Base-by-base conservation (phyloP, 2,797 vertebrate genomes). In the Lepus townsendii region DNA sequence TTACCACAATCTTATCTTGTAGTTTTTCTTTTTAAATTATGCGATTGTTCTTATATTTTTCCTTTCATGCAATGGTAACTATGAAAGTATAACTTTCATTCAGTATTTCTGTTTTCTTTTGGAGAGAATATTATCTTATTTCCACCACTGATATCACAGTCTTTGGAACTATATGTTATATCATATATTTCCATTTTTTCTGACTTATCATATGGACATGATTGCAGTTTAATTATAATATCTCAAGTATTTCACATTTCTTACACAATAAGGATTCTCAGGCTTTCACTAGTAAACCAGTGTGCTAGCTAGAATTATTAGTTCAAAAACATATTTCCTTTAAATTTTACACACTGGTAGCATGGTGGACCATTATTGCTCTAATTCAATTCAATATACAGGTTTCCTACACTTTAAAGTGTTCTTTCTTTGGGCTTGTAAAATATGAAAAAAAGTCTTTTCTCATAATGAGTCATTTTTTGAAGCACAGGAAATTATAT, bases 371-470 rank as follows among this genome's bases (percentile, higher is more conserved):
- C 6, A 52, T 89, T 79, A 50, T 82, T 63, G 24, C 50, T 91
- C 50, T 32, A 82, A 78, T 77, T 84, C 54, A 78, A 24, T 65
- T 83, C 27, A 90, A 10, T 83, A 50, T 27, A 4, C 17, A 38
- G 27, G 2, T 65, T 91, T 30, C 12, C 27, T 62, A 17, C 32
- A 20, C 24, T 76, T 88, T 30, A 66, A 83, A 60, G 26, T 75
- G 7, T 72, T 69, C 76, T 89, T 78, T 72, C 7, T 30, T 76
- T 77, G 3, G 17, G 6, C 0, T 30, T 83, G 38, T 16, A 68
- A 9, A 35, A 24, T 82, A 73, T 50, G 38, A 83, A 94, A 94
- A 94, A 26, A 63, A 62, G 4, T 85, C 88, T 88, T 75, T 12
- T 24, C 50, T 83, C 27, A 47, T 60, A 86, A 76, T 5, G 82